Evolutionary conservation across 1,140 invertebrate species (phyloP).

Genomic region (Pseudomyrmex pallidus): DNA sequence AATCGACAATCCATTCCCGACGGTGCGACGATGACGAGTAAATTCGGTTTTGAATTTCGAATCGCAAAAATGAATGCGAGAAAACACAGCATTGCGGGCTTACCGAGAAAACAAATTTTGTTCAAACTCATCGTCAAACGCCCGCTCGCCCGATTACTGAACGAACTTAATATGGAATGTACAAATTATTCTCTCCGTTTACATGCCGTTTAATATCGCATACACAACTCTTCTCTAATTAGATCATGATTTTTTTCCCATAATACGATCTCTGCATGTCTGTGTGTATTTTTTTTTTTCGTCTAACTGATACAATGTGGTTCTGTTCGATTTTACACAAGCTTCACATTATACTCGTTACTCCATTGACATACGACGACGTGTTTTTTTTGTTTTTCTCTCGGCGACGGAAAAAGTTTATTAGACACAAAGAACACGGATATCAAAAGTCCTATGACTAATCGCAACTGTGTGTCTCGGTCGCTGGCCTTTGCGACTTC

Average conservation of each 20-base stretch:
- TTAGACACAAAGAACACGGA: not conserved
- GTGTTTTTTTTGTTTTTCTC: not conserved
- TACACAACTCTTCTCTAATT: slow-evolving; percentile 57
- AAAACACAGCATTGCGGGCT: not conserved
- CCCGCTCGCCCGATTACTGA: slow-evolving; percentile 71
- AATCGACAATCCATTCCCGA: slow-evolving; percentile 56
- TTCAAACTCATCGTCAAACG: slow-evolving; percentile 37
- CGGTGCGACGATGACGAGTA: not conserved
- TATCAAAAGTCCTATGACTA: slow-evolving; percentile 40
- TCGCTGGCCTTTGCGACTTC: slow-evolving; percentile 71
- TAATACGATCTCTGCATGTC: slow-evolving; percentile 16
- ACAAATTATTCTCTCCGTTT: slow-evolving; percentile 85
- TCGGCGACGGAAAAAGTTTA: not conserved
- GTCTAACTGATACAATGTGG: slow-evolving; percentile 46
- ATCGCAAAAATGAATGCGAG: not conserved
- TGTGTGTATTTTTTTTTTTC: slow-evolving; percentile 18
- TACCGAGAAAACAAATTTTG: not conserved
- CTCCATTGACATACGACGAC: slow-evolving; percentile 44
- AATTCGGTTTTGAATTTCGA: not conserved
- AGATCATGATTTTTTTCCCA: slow-evolving; percentile 40
- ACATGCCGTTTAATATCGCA: slow-evolving; percentile 58
- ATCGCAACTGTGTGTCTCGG: slow-evolving; percentile 17
- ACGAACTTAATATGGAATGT: slow-evolving; percentile 89
- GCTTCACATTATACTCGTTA: slow-evolving; percentile 40
- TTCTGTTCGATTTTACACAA: slow-evolving; percentile 27